Evolutionary conservation across 2,113 vertebrate species (phyloP).

Genomic region (Engraulis encrasicolus): DNA sequence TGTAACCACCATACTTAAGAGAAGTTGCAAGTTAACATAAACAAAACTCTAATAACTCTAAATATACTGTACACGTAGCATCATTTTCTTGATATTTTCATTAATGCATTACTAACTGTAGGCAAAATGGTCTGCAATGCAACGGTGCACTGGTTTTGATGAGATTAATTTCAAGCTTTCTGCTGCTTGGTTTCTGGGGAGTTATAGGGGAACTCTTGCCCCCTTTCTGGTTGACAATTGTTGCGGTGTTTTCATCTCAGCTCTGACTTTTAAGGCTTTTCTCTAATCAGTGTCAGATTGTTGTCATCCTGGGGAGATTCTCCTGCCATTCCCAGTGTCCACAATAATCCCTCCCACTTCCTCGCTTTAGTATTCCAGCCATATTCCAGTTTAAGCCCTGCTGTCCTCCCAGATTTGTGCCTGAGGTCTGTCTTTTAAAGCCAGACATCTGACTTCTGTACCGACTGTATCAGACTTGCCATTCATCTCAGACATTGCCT

Average conservation of each 20-base stretch:
- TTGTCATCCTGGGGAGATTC: background rate
- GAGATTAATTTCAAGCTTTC: background rate
- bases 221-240: background rate
- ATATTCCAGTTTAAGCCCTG: background rate
- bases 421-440: background rate
- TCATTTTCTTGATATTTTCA: background rate
- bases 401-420: background rate
- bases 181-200: background rate
- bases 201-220: background rate
- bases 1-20: conserved; percentile 1
- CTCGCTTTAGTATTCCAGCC: background rate
- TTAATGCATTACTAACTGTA: conserved; percentile 5
- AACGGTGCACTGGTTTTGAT: background rate
- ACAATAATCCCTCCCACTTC: background rate
- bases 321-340: background rate
- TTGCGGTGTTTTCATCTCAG: background rate
- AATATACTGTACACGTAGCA: no score
- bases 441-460: background rate
- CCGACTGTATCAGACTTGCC: background rate
- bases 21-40: background rate
- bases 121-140: background rate
- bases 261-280: background rate
- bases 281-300: background rate
- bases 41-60: background rate
- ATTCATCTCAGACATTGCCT: background rate